These are phyloP conservation scores for Australoheros scitulus DNA, from an alignment of 2,113 vertebrate genomes.

Conservation along the genomic window DNA sequence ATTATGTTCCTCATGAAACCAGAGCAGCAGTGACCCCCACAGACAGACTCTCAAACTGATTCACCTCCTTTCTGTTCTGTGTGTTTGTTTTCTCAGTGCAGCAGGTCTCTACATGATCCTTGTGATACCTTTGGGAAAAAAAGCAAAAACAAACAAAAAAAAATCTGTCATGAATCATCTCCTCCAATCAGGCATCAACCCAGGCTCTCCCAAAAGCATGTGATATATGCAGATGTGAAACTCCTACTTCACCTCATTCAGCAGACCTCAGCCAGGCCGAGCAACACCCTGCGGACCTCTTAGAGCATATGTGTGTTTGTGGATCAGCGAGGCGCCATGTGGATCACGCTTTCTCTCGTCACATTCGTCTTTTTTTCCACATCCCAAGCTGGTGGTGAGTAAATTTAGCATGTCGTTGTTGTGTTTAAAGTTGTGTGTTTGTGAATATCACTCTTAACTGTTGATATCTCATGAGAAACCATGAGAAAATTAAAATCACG, in stretches of 20 bases:
- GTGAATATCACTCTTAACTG: not conserved
- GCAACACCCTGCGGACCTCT: too few relatives aligned
- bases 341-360: conserved; percentile 19
- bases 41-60: not conserved
- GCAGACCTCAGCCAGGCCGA: not conserved
- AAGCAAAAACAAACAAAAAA: too few relatives aligned
- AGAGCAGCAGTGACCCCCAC: not conserved
- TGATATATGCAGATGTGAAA: conserved; percentile 50
- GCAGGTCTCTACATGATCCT: not conserved
- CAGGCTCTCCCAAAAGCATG: not conserved
- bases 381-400: not conserved
- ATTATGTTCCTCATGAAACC: not conserved
- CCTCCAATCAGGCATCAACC: not conserved
- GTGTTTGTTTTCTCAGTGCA: not conserved
- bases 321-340: conserved; percentile 2
- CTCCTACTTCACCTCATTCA: not conserved
- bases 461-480: not conserved
- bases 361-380: not conserved
- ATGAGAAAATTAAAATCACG: too few relatives aligned
- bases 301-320: not conserved
- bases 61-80: accelerated
- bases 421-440: not conserved
- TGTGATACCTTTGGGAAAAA: not conserved
- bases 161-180: not conserved
- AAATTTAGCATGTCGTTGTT: not conserved